Percentiles rank a stretch among this genome's conserved stretches.
phyloP scores from a whole-genome alignment of 1,140 invertebrate species.

The Drosophila teissieri region DNA sequence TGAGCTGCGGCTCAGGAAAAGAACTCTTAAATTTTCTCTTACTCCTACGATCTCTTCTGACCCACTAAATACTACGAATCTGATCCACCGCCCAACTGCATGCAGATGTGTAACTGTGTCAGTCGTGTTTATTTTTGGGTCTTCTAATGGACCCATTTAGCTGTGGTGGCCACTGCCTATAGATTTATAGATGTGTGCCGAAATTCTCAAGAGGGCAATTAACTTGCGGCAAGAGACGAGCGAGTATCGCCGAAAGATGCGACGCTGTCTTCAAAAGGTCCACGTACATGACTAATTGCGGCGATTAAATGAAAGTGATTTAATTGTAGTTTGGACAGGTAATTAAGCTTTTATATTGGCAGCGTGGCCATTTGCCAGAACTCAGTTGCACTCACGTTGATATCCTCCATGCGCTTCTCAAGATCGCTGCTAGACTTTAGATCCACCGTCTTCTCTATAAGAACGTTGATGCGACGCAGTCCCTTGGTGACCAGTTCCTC shows the following conservation, averaged over 20 bases:
- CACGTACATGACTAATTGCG: constrained; percentile 52
- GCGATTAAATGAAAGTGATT: constrained; percentile 42
- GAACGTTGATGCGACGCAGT: constrained; percentile 77
- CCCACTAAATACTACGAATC: constrained; percentile 30
- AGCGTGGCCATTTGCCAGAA: constrained; percentile 32
- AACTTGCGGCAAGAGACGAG: constrained; percentile 56
- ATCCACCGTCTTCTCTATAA: constrained; percentile 81
- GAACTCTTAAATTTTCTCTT: constrained; percentile 40
- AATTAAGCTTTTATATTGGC: constrained; percentile 20
- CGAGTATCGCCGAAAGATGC: constrained; percentile 10
- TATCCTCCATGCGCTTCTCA: constrained; percentile 77
- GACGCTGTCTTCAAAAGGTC: constrained; percentile 13
- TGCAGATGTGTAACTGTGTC: constrained; percentile 73
- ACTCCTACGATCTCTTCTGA: constrained; percentile 39
- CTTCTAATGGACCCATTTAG: constrained; percentile 76
- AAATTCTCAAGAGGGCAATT: constrained; percentile 79
- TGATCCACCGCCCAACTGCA: constrained; percentile 18
- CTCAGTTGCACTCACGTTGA: constrained; percentile 70
- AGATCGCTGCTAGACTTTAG: constrained; percentile 72
- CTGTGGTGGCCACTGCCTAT: constrained; percentile 37
- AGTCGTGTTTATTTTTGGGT: constrained; percentile 73
- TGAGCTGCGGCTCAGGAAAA: background rate
- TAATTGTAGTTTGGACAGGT: constrained; percentile 17
- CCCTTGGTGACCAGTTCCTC: constrained; percentile 81
- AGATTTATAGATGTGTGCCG: constrained; percentile 2